A percentile compares a stretch with the other conserved stretches of the same genome.
Evolutionary conservation across 2,797 vertebrate genomes (phyloP).

Genomic region (Benthosema pterotum): DNA sequence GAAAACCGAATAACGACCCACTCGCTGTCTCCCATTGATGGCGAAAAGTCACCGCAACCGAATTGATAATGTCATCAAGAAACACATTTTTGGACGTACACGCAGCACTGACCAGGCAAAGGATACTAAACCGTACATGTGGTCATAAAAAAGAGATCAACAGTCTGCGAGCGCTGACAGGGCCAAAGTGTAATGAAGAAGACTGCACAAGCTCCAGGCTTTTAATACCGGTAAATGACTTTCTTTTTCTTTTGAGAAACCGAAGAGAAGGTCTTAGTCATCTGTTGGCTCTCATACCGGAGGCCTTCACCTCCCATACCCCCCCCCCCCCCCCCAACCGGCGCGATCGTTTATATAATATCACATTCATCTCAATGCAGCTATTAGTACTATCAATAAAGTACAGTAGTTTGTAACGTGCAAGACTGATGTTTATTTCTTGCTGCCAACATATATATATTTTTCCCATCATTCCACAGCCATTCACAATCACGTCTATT

Average conservation of each 20-base stretch:
- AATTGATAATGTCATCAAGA: conserved; percentile 18
- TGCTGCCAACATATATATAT: conserved; percentile 46
- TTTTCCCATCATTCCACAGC: conserved; percentile 36
- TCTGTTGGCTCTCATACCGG: conserved; percentile 10
- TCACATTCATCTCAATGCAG: conserved; percentile 19
- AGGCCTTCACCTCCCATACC: conserved; percentile 9
- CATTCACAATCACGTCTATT: conserved; percentile 47
- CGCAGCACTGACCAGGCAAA: conserved; percentile 3
- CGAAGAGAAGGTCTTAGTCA: conserved; percentile 20
- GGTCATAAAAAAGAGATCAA: conserved; percentile 23
- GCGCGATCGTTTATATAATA: conserved; percentile 28
- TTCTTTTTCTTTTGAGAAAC: conserved; percentile 7
- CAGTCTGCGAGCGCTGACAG: conserved; percentile 17
- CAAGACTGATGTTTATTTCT: conserved; percentile 34
- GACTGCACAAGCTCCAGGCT: conserved; percentile 13
- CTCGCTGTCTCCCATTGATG: no score
- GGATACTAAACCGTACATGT: conserved; percentile 17
- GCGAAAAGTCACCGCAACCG: no score
- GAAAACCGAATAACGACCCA: no score
- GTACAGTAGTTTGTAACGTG: conserved; percentile 25
- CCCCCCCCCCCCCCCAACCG: conserved; percentile 9
- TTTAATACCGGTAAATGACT: conserved; percentile 6
- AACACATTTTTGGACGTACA: conserved; percentile 3
- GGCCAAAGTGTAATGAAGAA: conserved; percentile 25
- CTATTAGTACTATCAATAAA: conserved; percentile 38